These are phyloP conservation scores for Xerus inauris DNA, from an alignment of 2,113 vertebrate genomes.

Conservation along the genomic window DNA sequence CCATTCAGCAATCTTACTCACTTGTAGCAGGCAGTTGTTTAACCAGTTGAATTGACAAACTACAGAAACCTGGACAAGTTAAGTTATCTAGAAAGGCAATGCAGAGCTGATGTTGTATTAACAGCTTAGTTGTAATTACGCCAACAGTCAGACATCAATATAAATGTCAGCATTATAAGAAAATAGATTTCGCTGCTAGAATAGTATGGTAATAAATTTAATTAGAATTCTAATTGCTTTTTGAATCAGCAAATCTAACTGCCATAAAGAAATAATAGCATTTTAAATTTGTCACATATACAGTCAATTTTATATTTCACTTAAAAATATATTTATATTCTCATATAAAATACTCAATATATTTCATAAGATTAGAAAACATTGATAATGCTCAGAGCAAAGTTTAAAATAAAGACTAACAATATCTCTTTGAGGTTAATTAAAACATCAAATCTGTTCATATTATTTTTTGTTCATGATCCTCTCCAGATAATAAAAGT, in stretches of 20 bases:
- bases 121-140: slow-evolving; percentile 62
- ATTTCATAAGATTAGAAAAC: not conserved
- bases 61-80: not conserved
- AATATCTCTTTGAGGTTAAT: not conserved
- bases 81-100: slow-evolving; percentile 45
- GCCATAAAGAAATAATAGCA: slow-evolving; percentile 50
- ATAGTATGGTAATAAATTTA: slow-evolving; percentile 55
- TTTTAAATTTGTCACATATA: slow-evolving; percentile 38
- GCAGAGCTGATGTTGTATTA: slow-evolving; percentile 43
- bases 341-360: not conserved
- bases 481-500: not conserved
- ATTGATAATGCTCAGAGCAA: not conserved
- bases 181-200: slow-evolving; percentile 54
- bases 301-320: not conserved
- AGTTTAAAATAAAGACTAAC: slow-evolving; percentile 16
- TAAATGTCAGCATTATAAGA: slow-evolving; percentile 58
- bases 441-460: not conserved
- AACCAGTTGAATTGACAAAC: slow-evolving; percentile 1
- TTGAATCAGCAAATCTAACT: slow-evolving; percentile 60
- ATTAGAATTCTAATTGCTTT: slow-evolving; percentile 65
- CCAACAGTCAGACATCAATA: slow-evolving; percentile 56
- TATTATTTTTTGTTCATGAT: not conserved
- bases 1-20: slow-evolving; percentile 12
- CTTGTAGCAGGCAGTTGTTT: not conserved
- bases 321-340: not conserved